Base-by-base conservation (phyloP, 2,888 invertebrate species). In the Sinodicranocentrus sp. region DNA sequence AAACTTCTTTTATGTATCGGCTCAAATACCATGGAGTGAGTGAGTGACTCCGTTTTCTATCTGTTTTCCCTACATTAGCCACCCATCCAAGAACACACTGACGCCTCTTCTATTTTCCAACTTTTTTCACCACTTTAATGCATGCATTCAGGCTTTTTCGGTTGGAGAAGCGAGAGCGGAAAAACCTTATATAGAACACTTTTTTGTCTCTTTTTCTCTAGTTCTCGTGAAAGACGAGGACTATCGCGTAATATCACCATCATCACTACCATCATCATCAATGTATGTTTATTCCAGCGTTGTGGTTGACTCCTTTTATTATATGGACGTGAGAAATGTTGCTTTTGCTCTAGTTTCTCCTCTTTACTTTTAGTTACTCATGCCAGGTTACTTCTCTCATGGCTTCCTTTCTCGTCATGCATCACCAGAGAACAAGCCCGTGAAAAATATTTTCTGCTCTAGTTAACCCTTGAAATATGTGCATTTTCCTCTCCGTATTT, bases 381-480 rank as follows among this genome's bases (percentile, higher is more conserved):
- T 19, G 19, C 65, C 43, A 43, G 28, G 28, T 28, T 48, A n/a
- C 48, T 48, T 48, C 48, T 48, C 59, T 77, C 48, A 23, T 59
- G 25, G 6, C 23, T 68, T 68, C 63, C 59, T 68, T 43, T 19
- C 26, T 54, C 67, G 52, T 77, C 77, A 67, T 67, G 57, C 68
- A 25, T 77, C 57, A 77, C 68, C 67, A 33, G 28, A 23, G 57
- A 67, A 39, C 52, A 77, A 77, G 25, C 77, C 67, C 39, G 57
- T 43, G 70, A 78, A 78, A 77, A 78, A 70, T 70, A 70, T 78
- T 78, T 78, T 78, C 78, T 61, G 78, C 78, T 70, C 70, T 33
- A 78, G 78, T 78, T 78, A 61, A 48, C 70, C 28, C 21, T 78
- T 70, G 70, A 78, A 78, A 78, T 70, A 78, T 78, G 70, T 59